Base-by-base conservation (phyloP, 2,797 vertebrate genomes). In the Galaxias olidus region DNA sequence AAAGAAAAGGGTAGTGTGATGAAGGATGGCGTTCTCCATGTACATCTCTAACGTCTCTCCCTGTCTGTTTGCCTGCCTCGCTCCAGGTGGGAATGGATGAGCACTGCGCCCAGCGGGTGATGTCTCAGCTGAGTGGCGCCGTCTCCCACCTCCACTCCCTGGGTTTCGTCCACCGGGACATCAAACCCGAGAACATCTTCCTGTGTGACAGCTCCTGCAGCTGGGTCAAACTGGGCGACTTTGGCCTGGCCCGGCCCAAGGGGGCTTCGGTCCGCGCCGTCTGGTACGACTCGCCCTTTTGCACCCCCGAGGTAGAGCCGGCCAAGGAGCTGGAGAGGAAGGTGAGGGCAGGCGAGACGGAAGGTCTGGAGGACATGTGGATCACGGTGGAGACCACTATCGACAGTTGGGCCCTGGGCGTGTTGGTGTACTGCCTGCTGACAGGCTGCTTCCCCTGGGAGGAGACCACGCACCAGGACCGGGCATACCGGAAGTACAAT, bases 371-470 rank as follows among this genome's bases (percentile, higher is more conserved):
- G 74, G 85, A 88, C 46, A 74, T 86, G 9, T 93, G 94, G 79
- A 84, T 94, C 52, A 90, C 93, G 18, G 95, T 97, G 0, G 93
- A 97, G 65, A 77, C 93, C 10, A 89, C 90, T 55, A 84, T 98
- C 63, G 97, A 99, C 0, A 94, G 93, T 77, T 99, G 97, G 97
- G 95, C 95, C 0, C 93, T 99, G 0, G 97, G 97, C 0, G 91
- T 98, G 4, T 90, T 99, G 40, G 77, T 93, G 7, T 99, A 96
- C 85, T 98, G 96, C 84, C 87, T 98, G 8, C 86, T 99, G 52
- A 99, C 97, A 0, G 92, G 96, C 60, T 97, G 96, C 79, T 99
- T 99, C 82, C 97, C 97, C 62, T 99, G 96, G 97, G 95, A 96
- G 73, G 95, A 96, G 84, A 95, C 89, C 76, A 89, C 95, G 55